Conservation (phyloP, 2,113 vertebrate species). For the Odontesthes bonariensis region DNA sequence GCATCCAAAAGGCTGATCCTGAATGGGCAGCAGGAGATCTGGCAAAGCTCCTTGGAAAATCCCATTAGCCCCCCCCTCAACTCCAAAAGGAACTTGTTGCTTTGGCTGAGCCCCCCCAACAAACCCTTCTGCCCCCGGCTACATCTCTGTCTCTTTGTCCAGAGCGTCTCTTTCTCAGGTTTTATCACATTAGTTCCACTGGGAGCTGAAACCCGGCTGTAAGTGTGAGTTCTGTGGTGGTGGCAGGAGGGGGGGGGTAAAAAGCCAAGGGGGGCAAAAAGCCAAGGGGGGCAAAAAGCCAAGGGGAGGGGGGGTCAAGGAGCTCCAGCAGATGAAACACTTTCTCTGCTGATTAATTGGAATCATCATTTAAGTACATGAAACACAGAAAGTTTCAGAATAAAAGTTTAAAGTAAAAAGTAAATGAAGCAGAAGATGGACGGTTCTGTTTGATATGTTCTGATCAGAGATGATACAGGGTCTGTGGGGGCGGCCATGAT, state of each 20-base stretch:
- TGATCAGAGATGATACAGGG: too few species aligned
- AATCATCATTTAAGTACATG: too few species aligned
- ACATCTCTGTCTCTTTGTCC: conserved; percentile 80
- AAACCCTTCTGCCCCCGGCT: conserved; percentile 40
- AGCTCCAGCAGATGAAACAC: too few species aligned
- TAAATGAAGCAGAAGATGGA: too few species aligned
- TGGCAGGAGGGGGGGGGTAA: conserved; percentile 7
- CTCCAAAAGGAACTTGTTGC: conserved; percentile 76
- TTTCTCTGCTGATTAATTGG: too few species aligned
- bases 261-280: background rate
- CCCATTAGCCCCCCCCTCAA: conserved; percentile 74
- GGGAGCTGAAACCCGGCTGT: conserved; percentile 72
- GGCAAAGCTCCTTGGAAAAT: conserved; percentile 83
- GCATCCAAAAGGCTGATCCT: conserved; percentile 77
- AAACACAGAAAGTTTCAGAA: too few species aligned
- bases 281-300: too few species aligned
- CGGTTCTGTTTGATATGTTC: too few species aligned
- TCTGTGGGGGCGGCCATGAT: too few species aligned
- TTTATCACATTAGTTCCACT: conserved; percentile 84
- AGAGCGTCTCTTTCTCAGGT: conserved; percentile 71
- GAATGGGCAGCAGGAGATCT: conserved; percentile 81
- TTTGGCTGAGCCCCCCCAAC: conserved; percentile 58
- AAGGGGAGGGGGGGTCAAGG: background rate
- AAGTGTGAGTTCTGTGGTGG: conserved; percentile 64
- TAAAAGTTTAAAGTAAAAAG: too few species aligned